Percentiles rank a stretch among this genome's conserved stretches.
Conservation (phyloP, 2,797 vertebrate species). For the Cirrhinus mrigala region DNA sequence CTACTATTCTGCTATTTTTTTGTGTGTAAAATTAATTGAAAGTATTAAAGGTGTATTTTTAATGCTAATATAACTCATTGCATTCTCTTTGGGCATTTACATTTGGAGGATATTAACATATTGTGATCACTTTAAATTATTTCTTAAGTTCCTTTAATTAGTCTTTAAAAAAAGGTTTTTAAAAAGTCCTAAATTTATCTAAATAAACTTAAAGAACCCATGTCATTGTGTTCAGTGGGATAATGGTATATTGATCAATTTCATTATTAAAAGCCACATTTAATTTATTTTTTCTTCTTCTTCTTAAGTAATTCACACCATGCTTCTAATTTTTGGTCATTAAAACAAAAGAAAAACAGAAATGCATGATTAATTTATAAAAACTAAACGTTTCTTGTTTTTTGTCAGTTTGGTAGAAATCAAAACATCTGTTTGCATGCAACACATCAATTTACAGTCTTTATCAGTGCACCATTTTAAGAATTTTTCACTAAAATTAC, state of each 20-base stretch:
- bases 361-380: not conserved
- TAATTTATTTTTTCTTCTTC: slow-evolving; percentile 49
- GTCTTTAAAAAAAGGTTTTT: no score
- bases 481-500: not conserved
- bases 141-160: no score
- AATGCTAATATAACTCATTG: no score
- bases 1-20: not conserved
- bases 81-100: no score
- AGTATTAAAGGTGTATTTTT: no score
- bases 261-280: slow-evolving; percentile 75
- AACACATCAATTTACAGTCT: not conserved
- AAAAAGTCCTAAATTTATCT: no score
- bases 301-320: not conserved
- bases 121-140: no score
- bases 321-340: no score
- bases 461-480: not conserved
- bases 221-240: not conserved
- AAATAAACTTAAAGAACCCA: no score
- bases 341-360: not conserved
- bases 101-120: no score
- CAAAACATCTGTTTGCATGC: not conserved
- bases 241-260: slow-evolving; percentile 29
- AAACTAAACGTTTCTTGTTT: not conserved
- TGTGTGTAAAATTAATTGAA: no score
- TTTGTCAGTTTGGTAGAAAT: not conserved